phyloP scores from a whole-genome alignment of 2,888 invertebrate genomes.

The Lucinisca nassula region DNA sequence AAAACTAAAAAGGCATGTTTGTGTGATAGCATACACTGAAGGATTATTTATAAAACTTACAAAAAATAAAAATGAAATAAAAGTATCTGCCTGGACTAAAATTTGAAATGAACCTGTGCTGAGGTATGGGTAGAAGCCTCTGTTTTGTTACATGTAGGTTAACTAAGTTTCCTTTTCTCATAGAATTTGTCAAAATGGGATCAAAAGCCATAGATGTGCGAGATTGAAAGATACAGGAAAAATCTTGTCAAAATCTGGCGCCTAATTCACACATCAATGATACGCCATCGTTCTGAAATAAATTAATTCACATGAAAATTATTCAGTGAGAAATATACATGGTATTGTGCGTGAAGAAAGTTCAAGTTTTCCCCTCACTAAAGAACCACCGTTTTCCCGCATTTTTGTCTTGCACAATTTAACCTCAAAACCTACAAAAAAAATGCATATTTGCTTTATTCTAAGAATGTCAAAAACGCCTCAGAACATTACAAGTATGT shows the following conservation, averaged over 20 bases:
- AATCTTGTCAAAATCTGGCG: not conserved
- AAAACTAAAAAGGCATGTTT: too few species aligned
- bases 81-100: too few species aligned
- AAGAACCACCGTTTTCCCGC: not conserved
- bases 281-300: not conserved
- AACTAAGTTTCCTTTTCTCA: too few species aligned
- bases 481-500: not conserved
- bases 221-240: not conserved
- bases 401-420: not conserved
- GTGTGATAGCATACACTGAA: too few species aligned
- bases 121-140: too few species aligned
- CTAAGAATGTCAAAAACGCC: not conserved
- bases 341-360: not conserved
- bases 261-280: slow-evolving; percentile 11
- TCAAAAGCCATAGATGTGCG: not conserved
- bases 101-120: too few species aligned
- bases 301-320: not conserved
- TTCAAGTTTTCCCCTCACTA: not conserved
- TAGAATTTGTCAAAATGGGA: not conserved
- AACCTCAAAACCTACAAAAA: not conserved
- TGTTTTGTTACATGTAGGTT: too few species aligned
- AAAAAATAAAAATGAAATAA: too few species aligned
- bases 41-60: too few species aligned
- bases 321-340: not conserved
- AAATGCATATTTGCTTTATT: not conserved